Percentiles rank a stretch among this genome's conserved stretches.
Evolutionary conservation across 2,113 vertebrate species (phyloP).

Genomic region (Hippocampus mohnikei): DNA sequence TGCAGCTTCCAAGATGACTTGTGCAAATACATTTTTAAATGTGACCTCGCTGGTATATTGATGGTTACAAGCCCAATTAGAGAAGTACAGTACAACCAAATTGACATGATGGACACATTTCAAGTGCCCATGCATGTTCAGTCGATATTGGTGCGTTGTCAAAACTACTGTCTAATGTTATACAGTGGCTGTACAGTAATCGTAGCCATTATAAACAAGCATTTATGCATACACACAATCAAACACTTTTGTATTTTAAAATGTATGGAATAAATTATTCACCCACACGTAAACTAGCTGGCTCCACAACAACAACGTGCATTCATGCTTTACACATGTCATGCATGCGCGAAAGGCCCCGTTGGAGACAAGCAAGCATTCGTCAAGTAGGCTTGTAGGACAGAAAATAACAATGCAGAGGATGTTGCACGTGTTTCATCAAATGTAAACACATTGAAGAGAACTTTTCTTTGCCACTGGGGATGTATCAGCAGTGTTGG

Average conservation of each 20-base stretch:
- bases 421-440: neutral
- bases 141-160: conserved; percentile 4
- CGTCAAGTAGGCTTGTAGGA: conserved; percentile 8
- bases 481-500: neutral
- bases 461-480: conserved; percentile 15
- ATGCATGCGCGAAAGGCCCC: conserved; percentile 29
- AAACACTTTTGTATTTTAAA: conserved; percentile 3
- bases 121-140: conserved; percentile 29
- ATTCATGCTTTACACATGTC: conserved; percentile 32
- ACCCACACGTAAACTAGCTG: conserved; percentile 8
- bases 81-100: neutral
- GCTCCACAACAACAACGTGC: conserved; percentile 36
- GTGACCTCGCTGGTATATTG: neutral
- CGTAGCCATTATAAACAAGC: neutral
- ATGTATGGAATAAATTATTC: conserved; percentile 7
- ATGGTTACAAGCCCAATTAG: neutral
- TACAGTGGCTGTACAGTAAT: neutral
- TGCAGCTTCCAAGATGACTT: neutral
- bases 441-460: conserved; percentile 2
- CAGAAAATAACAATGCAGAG: conserved; percentile 13
- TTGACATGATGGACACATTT: conserved; percentile 6
- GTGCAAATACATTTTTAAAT: neutral
- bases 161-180: conserved; percentile 16
- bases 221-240: neutral
- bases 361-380: conserved; percentile 20